A percentile compares a stretch with the other conserved stretches of the same genome.
Conservation (phyloP, 2,888 invertebrate genomes). For the Lasioglossum oenotherae region DNA sequence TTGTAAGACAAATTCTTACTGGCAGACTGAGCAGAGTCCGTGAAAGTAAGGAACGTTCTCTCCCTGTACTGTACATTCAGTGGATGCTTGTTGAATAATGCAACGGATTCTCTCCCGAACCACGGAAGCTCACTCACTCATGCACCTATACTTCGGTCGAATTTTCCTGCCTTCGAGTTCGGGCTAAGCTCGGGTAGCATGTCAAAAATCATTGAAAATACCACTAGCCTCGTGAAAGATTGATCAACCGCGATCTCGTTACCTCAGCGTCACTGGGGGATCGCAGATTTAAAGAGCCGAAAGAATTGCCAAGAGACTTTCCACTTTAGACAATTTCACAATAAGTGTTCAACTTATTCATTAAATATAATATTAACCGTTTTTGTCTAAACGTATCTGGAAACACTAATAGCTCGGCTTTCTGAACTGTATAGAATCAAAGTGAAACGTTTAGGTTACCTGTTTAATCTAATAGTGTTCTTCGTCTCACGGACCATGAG, state of each 20-base stretch:
- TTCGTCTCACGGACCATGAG: slow-evolving; percentile 95
- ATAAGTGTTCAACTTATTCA: background rate
- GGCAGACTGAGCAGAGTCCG: slow-evolving; percentile 35
- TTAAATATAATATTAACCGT: background rate
- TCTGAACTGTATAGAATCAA: no score
- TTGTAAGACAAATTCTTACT: slow-evolving; percentile 53
- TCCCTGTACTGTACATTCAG: slow-evolving; percentile 45
- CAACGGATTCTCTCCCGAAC: slow-evolving; percentile 46
- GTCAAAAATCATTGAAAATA: slow-evolving; percentile 65
- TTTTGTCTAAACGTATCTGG: background rate
- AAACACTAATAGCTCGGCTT: background rate
- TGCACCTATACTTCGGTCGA: slow-evolving; percentile 15
- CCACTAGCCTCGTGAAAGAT: slow-evolving; percentile 54
- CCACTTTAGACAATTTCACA: background rate
- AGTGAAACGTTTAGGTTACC: slow-evolving; percentile 85
- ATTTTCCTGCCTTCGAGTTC: slow-evolving; percentile 50
- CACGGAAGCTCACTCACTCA: slow-evolving; percentile 25
- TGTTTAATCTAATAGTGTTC: slow-evolving; percentile 93
- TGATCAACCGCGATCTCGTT: background rate
- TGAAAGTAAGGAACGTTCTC: slow-evolving; percentile 59
- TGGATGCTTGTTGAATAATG: slow-evolving; percentile 63
- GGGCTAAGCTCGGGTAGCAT: slow-evolving; percentile 38
- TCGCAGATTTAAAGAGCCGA: background rate
- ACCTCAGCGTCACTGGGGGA: background rate
- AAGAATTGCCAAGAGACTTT: background rate